Conservation (phyloP, 2,797 vertebrate genomes). For the Macrochelys suwanniensis region DNA sequence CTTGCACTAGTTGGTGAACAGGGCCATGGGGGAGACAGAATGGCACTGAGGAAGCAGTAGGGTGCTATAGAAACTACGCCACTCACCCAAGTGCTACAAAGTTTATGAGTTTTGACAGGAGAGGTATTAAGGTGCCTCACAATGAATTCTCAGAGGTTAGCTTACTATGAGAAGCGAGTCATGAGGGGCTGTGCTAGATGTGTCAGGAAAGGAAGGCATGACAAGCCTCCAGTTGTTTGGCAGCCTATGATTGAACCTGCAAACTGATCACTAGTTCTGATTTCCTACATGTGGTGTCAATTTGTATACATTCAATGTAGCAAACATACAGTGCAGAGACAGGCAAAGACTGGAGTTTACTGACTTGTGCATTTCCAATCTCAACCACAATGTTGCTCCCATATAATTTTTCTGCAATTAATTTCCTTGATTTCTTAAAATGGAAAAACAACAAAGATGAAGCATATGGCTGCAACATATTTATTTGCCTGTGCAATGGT, state of each 20-base stretch:
- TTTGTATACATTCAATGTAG: neutral
- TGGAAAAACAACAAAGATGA: neutral
- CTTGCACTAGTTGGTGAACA: neutral
- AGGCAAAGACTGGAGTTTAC: neutral
- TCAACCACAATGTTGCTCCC: neutral
- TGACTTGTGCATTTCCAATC: neutral
- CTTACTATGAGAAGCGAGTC: neutral
- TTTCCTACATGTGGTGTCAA: rapidly evolving
- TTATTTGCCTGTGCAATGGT: neutral
- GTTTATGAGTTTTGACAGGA: neutral
- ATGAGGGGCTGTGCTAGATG: neutral
- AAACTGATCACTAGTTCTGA: neutral
- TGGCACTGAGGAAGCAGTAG: neutral
- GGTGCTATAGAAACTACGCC: neutral
- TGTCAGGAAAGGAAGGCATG: neutral
- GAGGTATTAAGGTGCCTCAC: neutral
- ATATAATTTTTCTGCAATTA: neutral
- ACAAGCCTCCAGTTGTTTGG: neutral
- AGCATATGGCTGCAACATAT: neutral
- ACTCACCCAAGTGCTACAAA: neutral
- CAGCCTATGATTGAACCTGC: neutral
- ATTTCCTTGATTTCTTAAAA: neutral
- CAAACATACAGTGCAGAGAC: neutral
- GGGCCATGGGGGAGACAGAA: neutral
- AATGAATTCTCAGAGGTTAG: neutral